Percentiles rank a stretch among this genome's conserved stretches.
phyloP scores from a whole-genome alignment of 2,113 vertebrate species.

The Micromys minutus region DNA sequence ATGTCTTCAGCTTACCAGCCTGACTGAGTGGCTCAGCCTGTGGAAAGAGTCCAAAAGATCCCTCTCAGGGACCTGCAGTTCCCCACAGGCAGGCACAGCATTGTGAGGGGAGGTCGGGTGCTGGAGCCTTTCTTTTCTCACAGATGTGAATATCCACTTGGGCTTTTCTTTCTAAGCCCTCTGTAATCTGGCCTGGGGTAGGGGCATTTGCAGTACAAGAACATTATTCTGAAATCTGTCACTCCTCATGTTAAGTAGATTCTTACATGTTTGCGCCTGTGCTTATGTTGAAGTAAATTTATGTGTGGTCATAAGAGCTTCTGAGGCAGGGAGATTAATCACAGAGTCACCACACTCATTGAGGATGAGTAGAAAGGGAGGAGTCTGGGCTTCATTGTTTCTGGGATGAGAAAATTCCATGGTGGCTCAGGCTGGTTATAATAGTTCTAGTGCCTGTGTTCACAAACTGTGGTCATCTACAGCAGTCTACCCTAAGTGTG shows the following conservation, averaged over 20 bases:
- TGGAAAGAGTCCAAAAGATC: slow-evolving; percentile 45
- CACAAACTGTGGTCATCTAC: not conserved
- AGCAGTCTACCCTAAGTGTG: not conserved
- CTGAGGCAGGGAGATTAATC: slow-evolving; percentile 37
- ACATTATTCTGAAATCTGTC: slow-evolving; percentile 55
- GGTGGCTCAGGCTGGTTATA: not conserved
- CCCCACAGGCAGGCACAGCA: not conserved
- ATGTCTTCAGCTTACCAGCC: not conserved
- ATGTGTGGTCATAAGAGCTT: slow-evolving; percentile 52
- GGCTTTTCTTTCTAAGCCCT: slow-evolving; percentile 36
- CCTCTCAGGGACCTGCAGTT: not conserved
- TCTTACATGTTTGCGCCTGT: slow-evolving; percentile 55
- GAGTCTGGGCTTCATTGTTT: not conserved
- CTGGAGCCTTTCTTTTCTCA: not conserved
- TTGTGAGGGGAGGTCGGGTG: not conserved
- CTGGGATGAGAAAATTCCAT: not conserved
- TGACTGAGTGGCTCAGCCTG: not conserved
- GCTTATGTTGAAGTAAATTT: slow-evolving; percentile 71
- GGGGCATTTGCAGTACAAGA: slow-evolving; percentile 3
- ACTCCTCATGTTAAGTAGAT: slow-evolving; percentile 59
- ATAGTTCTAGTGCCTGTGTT: not conserved
- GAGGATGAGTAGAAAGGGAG: not conserved
- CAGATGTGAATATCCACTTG: not conserved
- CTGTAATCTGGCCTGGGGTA: not conserved
- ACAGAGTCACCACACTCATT: not conserved